Percentiles rank a stretch among this genome's conserved stretches.
Conservation (phyloP, 2,888 invertebrate species). For the Antitype chi region DNA sequence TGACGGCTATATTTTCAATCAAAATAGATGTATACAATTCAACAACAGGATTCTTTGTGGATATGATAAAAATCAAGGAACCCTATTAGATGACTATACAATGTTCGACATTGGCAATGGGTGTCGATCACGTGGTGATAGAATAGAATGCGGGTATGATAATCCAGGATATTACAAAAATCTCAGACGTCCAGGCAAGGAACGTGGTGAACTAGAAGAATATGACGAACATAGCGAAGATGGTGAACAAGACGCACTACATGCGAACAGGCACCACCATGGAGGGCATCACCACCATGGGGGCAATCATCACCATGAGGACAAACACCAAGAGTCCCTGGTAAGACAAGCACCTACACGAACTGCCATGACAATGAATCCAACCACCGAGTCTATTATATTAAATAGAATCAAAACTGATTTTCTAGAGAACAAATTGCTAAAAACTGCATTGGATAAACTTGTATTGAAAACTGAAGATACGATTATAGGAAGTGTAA, state of each 20-base stretch:
- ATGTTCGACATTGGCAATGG: conserved; percentile 74
- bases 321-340: background rate
- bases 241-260: background rate
- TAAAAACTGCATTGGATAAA: conserved; percentile 17
- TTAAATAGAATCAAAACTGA: conserved; percentile 16
- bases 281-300: background rate
- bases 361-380: conserved; percentile 13
- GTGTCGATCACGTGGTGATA: conserved; percentile 77
- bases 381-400: background rate
- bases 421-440: conserved; percentile 25
- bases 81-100: conserved; percentile 59
- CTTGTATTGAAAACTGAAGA: background rate
- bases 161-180: conserved; percentile 55
- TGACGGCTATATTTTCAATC: conserved; percentile 78
- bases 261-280: background rate
- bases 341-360: conserved; percentile 45
- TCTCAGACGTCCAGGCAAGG: background rate
- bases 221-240: background rate
- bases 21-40: conserved; percentile 73
- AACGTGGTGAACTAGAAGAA: background rate
- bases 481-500: background rate
- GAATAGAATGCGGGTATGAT: conserved; percentile 84
- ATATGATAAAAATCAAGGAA: conserved; percentile 79
- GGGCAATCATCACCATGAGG: background rate
- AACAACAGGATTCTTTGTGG: conserved; percentile 82